These are phyloP conservation scores for Apamea sordens DNA, from an alignment of 2,888 invertebrate genomes.

Conservation along the genomic window DNA sequence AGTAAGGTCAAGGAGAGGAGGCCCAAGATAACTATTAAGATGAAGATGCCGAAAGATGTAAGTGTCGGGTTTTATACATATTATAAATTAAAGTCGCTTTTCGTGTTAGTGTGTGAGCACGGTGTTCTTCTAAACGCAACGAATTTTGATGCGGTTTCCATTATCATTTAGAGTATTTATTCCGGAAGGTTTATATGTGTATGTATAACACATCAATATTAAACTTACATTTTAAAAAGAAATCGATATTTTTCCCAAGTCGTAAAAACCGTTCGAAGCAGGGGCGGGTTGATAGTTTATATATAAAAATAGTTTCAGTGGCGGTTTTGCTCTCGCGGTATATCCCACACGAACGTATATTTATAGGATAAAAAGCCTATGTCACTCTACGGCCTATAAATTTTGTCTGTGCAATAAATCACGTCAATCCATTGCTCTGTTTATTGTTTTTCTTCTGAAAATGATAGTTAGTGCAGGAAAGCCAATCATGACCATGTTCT, in stretches of 20 bases:
- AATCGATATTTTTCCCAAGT: not conserved
- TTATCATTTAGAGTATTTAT: too few relatives aligned
- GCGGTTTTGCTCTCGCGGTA: not conserved
- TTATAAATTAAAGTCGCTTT: not conserved
- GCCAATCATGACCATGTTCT: too few relatives aligned
- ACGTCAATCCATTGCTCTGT: not conserved
- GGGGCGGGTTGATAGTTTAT: not conserved
- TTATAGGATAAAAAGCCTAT: not conserved
- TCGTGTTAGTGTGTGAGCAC: not conserved
- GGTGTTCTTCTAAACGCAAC: not conserved
- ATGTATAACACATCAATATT: not conserved
- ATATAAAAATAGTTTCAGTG: not conserved
- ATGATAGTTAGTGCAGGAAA: not conserved
- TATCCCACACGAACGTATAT: not conserved
- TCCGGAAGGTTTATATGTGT: too few relatives aligned
- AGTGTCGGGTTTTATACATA: conserved; percentile 10
- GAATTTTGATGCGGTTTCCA: not conserved
- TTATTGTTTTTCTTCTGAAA: not conserved
- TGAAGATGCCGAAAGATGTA: conserved; percentile 51
- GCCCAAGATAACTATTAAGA: conserved; percentile 62
- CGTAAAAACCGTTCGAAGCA: not conserved
- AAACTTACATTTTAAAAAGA: not conserved
- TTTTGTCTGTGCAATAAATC: too few relatives aligned
- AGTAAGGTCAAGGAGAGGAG: conserved; percentile 64
- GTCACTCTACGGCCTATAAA: not conserved